Evolutionary conservation across 2,888 invertebrate genomes (phyloP).

Genomic region (Drosophila subquinaria): DNA sequence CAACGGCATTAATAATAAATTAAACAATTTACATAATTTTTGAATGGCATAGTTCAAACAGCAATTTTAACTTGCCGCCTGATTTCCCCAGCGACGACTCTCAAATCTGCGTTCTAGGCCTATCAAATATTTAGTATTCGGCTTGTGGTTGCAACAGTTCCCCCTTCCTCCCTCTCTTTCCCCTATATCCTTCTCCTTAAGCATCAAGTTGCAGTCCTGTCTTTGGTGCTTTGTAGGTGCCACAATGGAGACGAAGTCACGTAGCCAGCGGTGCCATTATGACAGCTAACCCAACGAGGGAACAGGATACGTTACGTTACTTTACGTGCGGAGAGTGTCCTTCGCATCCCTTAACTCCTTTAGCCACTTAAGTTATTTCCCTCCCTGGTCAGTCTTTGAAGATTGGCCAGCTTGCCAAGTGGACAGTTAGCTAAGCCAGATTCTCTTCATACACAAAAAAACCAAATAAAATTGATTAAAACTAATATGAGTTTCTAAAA

Average conservation of each 20-base stretch:
- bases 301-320: slow-evolving; percentile 36
- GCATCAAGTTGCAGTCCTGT: neutral
- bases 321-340: slow-evolving; percentile 19
- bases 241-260: slow-evolving; percentile 37
- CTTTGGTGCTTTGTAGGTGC: slow-evolving; percentile 1
- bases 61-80: slow-evolving; percentile 65
- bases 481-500: no score
- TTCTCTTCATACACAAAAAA: no score
- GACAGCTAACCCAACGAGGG: slow-evolving; percentile 32
- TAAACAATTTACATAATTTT: slow-evolving; percentile 66
- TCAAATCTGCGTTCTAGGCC: slow-evolving; percentile 65
- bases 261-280: slow-evolving; percentile 23
- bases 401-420: slow-evolving; percentile 9
- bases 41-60: slow-evolving; percentile 56
- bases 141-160: slow-evolving; percentile 49
- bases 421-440: slow-evolving; percentile 5
- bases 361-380: neutral
- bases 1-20: slow-evolving; percentile 58
- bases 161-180: neutral
- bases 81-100: slow-evolving; percentile 69
- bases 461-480: neutral
- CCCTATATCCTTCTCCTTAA: neutral
- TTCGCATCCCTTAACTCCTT: slow-evolving; percentile 2
- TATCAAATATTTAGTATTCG: slow-evolving; percentile 70
- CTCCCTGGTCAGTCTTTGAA: neutral